Evolutionary conservation across 1,140 invertebrate species (phyloP).

Genomic region (Microplitis mediator): DNA sequence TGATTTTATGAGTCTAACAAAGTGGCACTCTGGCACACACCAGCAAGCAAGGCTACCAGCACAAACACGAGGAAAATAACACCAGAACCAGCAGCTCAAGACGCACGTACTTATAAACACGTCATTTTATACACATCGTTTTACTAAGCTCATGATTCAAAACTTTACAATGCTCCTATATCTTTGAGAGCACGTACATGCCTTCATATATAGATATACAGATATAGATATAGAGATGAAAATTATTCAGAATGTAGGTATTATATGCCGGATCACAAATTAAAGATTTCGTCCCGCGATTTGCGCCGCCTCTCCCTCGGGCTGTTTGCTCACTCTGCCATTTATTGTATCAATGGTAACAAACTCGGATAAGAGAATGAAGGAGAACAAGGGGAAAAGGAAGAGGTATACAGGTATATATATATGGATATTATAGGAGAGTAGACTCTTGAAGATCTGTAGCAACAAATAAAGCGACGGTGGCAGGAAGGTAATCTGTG

Average conservation of each 20-base stretch:
- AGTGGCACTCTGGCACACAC: too few relatives aligned
- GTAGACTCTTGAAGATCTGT: too few relatives aligned
- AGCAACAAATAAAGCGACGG: neutral
- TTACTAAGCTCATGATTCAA: slow-evolving; percentile 47
- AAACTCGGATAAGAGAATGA: neutral
- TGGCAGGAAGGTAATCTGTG: neutral
- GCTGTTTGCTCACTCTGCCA: neutral
- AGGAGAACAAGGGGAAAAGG: too few relatives aligned
- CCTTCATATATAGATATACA: neutral
- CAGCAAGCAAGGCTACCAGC: too few relatives aligned
- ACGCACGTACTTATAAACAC: slow-evolving; percentile 53
- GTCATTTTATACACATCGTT: slow-evolving; percentile 44
- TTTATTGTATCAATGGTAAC: neutral
- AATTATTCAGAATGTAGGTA: slow-evolving; percentile 44
- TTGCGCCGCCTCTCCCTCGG: slow-evolving; percentile 13
- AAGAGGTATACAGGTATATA: neutral
- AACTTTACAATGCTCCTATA: slow-evolving; percentile 45
- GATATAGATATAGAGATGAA: neutral
- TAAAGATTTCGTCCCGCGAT: slow-evolving; percentile 46
- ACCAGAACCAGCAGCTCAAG: neutral
- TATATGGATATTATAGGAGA: neutral
- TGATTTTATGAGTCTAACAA: too few relatives aligned
- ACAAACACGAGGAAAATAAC: too few relatives aligned
- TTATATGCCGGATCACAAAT: slow-evolving; percentile 35
- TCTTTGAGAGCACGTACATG: slow-evolving; percentile 1